Conservation (phyloP, 2,888 invertebrate genomes). For the Acanthosepion lycidas region DNA sequence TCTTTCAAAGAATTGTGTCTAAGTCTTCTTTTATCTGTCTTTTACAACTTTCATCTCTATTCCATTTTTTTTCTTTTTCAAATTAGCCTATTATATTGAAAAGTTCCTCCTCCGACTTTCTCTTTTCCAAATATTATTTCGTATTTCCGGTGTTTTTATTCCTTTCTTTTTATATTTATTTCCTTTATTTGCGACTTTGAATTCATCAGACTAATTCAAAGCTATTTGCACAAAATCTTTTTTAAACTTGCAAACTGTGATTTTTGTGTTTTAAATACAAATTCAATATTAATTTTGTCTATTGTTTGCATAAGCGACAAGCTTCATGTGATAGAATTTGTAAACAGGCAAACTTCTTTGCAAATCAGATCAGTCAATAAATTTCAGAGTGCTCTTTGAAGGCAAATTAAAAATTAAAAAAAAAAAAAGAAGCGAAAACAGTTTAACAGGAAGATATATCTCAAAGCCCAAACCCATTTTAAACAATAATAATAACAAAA, state of each 20-base stretch:
- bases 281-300: not conserved
- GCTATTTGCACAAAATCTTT: not conserved
- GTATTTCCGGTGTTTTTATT: not conserved
- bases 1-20: not conserved
- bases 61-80: not conserved
- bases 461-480: too few relatives aligned
- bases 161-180: not conserved
- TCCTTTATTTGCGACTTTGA: not conserved
- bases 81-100: conserved; percentile 21
- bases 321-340: not conserved
- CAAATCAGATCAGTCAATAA: not conserved
- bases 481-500: too few relatives aligned
- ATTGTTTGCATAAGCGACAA: not conserved
- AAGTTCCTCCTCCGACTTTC: not conserved
- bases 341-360: not conserved
- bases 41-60: not conserved
- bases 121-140: not conserved
- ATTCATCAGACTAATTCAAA: conserved; percentile 33
- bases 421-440: too few relatives aligned
- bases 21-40: conserved; percentile 18
- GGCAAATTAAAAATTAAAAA: not conserved
- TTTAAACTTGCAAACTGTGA: not conserved
- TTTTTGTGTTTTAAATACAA: not conserved
- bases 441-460: too few relatives aligned
- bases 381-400: not conserved